Evolutionary conservation across 2,797 vertebrate species (phyloP).

Genomic region (Salmo trutta): DNA sequence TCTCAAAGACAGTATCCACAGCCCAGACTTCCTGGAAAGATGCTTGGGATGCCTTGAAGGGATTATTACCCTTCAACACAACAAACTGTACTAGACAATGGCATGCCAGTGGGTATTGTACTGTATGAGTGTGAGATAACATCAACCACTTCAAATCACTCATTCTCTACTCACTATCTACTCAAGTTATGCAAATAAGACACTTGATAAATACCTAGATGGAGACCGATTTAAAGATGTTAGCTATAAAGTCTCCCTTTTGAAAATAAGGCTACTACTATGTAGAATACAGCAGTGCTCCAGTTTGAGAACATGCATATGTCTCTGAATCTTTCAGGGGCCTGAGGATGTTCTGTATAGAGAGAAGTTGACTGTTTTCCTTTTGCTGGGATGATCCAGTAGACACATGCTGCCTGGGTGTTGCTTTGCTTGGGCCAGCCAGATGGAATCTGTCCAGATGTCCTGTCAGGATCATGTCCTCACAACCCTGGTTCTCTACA

Average conservation of each 20-base stretch:
- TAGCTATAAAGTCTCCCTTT: not conserved
- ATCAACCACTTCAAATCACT: not conserved
- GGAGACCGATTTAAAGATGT: not conserved
- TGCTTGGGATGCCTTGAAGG: slow-evolving; percentile 23
- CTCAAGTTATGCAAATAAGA: not conserved
- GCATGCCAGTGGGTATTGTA: not conserved
- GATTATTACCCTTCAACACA: not conserved
- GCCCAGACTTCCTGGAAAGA: slow-evolving; percentile 21
- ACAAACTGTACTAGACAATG: not conserved
- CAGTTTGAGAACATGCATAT: not conserved
- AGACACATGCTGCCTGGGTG: slow-evolving; percentile 10
- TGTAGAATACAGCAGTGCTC: not conserved
- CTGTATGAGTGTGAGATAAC: not conserved
- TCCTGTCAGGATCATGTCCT: not conserved
- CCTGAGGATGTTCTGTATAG: slow-evolving; percentile 1
- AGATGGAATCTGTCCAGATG: not conserved
- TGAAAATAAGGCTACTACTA: too few relatives aligned
- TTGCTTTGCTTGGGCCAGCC: not conserved
- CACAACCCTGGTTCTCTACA: not conserved
- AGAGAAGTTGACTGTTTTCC: not conserved
- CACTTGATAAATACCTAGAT: not conserved
- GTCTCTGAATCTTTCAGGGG: not conserved
- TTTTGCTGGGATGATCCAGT: slow-evolving; percentile 1
- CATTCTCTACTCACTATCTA: not conserved
- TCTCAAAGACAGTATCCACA: not conserved